Conservation (phyloP, 2,797 vertebrate genomes). For the Lateolabrax maculatus region DNA sequence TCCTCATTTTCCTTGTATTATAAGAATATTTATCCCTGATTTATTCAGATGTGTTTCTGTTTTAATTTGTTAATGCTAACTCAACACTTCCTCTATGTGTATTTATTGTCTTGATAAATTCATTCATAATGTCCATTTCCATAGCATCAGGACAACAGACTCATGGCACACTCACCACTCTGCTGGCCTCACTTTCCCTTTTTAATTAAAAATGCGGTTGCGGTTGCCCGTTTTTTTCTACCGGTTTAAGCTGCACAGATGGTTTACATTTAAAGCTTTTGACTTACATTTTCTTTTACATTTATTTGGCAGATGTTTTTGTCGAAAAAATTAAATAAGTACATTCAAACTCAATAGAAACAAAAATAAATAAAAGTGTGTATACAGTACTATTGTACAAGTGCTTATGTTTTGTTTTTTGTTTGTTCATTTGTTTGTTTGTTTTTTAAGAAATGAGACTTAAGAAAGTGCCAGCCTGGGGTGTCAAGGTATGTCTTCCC, state of each 20-base stretch:
- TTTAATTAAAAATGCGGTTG: too few relatives aligned
- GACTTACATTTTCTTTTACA: background rate
- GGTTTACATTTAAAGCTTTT: slow-evolving; percentile 1
- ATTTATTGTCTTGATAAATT: background rate
- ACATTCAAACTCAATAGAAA: background rate
- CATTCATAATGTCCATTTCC: background rate
- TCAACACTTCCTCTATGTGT: background rate
- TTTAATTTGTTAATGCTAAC: background rate
- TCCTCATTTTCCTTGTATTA: background rate
- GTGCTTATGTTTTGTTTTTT: too few relatives aligned
- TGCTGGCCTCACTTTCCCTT: background rate
- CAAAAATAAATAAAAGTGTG: background rate
- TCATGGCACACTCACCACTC: background rate
- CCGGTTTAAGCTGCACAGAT: background rate
- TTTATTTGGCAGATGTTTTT: background rate
- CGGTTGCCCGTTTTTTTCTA: background rate
- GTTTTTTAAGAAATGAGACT: too few relatives aligned
- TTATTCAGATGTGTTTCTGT: background rate
- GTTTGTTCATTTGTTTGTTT: too few relatives aligned
- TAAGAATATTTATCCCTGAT: background rate
- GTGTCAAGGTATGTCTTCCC: too few relatives aligned
- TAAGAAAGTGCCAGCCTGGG: too few relatives aligned
- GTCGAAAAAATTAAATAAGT: background rate
- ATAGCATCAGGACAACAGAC: background rate
- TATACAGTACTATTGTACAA: background rate